Base-by-base conservation (phyloP, 2,113 vertebrate genomes). In the Zosterops lateralis region DNA sequence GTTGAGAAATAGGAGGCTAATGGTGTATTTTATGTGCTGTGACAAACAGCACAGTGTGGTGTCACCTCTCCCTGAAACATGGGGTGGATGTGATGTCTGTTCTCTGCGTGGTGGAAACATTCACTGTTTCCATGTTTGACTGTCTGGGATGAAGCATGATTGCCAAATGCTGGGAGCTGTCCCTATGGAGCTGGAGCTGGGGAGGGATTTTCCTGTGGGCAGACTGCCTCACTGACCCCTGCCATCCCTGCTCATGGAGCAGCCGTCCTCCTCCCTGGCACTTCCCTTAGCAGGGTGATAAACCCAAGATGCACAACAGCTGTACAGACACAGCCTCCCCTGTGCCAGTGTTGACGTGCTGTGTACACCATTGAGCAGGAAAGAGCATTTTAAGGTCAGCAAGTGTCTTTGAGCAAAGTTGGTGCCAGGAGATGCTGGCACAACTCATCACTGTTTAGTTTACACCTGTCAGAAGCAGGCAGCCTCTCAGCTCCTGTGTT, bases 381-480 rank as follows among this genome's bases (percentile, higher is more conserved):
- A 71, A 66, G 31, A 53, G 4, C 13, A 28, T 74, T 78, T 80
- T 22, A 17, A 45, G 70, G 68, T 84, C 36, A 56, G 14, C n/a
- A 60, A 67, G 31, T 71, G 44, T 93, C 67, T 75, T 22, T 14
- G n/a, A 57, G 80, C 28, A 47, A 66, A 73, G 29, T 15, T 70
- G 50, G 58, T 51, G 31, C 36, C 7, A 26, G 74, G 74, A 89
- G 77, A 38, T 76, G 80, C 86, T 94, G 80, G 84, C 66, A 81
- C 86, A 47, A 60, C 53, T n/a, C 10, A 44, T 53, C 42, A 7
- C 77, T 78, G 80, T 87, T 94, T 72, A 75, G 60, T 51, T 96
- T 89, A 68, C 48, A 90, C 86, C 92, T 81, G 84, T 78, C 79
- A 95, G 77, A 45, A 93, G 61, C 24, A 77, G 78, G 68, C 65